phyloP scores from a whole-genome alignment of 2,888 invertebrate genomes.

The Acronicta leporina region DNA sequence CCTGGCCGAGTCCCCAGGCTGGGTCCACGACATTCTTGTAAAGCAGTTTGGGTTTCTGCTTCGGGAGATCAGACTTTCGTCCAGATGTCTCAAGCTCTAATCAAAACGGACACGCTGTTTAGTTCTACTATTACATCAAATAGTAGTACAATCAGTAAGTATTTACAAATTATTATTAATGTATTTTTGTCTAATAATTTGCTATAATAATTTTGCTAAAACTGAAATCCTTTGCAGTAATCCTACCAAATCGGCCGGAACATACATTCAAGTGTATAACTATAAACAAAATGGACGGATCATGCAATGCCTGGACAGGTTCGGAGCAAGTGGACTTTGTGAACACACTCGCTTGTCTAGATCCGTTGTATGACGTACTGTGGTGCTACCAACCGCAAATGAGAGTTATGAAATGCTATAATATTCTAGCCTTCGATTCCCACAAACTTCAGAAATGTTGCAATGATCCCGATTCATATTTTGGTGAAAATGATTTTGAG shows the following conservation, averaged over 20 bases:
- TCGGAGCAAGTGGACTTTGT: slow-evolving; percentile 95
- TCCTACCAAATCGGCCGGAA: slow-evolving; percentile 94
- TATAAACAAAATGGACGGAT: slow-evolving; percentile 96
- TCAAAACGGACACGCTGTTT: slow-evolving; percentile 96
- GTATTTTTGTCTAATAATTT: too few species aligned
- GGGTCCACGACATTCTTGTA: slow-evolving; percentile 95
- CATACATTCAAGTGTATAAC: slow-evolving; percentile 95
- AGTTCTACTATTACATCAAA: slow-evolving; percentile 97
- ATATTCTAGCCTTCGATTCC: slow-evolving; percentile 94
- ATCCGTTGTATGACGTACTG: slow-evolving; percentile 97
- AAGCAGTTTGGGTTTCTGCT: slow-evolving; percentile 98
- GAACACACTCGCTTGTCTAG: slow-evolving; percentile 94
- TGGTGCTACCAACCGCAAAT: slow-evolving; percentile 95
- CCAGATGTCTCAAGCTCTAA: slow-evolving; percentile 97
- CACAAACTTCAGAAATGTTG: slow-evolving; percentile 81
- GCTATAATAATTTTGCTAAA: too few species aligned
- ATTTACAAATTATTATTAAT: background rate
- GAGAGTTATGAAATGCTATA: slow-evolving; percentile 92
- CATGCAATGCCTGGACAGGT: slow-evolving; percentile 95
- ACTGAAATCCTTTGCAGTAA: slow-evolving; percentile 85
- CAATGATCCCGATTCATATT: slow-evolving; percentile 67
- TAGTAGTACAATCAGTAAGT: slow-evolving; percentile 93
- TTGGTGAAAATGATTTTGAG: slow-evolving; percentile 70
- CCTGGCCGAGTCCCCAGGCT: slow-evolving; percentile 94
- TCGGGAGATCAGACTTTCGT: slow-evolving; percentile 99